A percentile compares a stretch with the other conserved stretches of the same genome.
Evolutionary conservation across 2,888 invertebrate species (phyloP).

Genomic region (Caenorhabditis macrosperma): DNA sequence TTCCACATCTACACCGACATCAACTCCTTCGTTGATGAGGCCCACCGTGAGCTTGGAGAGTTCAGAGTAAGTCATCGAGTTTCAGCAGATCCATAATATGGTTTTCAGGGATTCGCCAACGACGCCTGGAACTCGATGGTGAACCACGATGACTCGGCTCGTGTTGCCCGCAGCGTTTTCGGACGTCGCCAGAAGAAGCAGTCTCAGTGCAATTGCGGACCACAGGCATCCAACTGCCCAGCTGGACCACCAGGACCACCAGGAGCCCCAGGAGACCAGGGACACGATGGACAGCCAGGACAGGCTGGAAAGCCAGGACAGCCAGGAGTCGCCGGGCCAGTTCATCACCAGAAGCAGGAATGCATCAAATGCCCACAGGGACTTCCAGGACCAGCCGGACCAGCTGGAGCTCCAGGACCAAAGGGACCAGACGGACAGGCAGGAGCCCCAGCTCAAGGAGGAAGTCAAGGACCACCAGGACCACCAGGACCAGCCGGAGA

Average conservation of each 20-base stretch:
- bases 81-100: not conserved
- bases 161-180: slow-evolving; percentile 54
- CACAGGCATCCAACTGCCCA: slow-evolving; percentile 64
- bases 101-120: slow-evolving; percentile 56
- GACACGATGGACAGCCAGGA: slow-evolving; percentile 61
- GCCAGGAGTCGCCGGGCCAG: slow-evolving; percentile 51
- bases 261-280: slow-evolving; percentile 62
- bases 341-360: slow-evolving; percentile 28
- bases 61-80: slow-evolving; percentile 48
- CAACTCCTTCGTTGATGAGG: slow-evolving; percentile 61
- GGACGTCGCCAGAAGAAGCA: slow-evolving; percentile 55
- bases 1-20: slow-evolving; percentile 61
- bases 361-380: slow-evolving; percentile 59
- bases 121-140: slow-evolving; percentile 64
- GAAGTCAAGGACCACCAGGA: slow-evolving; percentile 58
- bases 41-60: slow-evolving; percentile 59
- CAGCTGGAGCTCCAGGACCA: slow-evolving; percentile 58
- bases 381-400: slow-evolving; percentile 55
- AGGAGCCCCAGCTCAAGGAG: slow-evolving; percentile 55
- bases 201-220: slow-evolving; percentile 65
- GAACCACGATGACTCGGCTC: slow-evolving; percentile 43
- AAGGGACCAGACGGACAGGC: slow-evolving; percentile 56
- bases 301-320: slow-evolving; percentile 56
- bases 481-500: slow-evolving; percentile 59
- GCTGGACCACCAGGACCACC: slow-evolving; percentile 69